Base-by-base conservation (phyloP, 2,797 vertebrate species). In the Varecia variegata region DNA sequence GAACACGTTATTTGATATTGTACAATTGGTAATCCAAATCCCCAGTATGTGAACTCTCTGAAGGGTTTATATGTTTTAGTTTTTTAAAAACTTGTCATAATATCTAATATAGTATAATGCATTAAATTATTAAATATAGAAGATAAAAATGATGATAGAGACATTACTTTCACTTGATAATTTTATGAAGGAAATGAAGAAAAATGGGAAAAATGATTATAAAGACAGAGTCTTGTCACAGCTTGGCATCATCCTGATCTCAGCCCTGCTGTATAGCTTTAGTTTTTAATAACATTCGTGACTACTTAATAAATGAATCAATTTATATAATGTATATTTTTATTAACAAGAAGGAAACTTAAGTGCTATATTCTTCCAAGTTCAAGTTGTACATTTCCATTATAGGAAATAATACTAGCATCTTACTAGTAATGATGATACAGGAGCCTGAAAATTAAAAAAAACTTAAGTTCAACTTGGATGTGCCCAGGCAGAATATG, bases 391-490 rank as follows among this genome's bases (percentile, higher is more conserved):
- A 30, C 7, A 17, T 93, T 60, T 90, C 15, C 18, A 65, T 58
- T 77, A 58, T 65, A 95, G 9, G 62, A 65, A 65, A n/a, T n/a
- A 65, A 65, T n/a, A 96, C 25, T 77, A 70, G 17, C 54, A 87
- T 88, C 56, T 77, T 71, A 84, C 27, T 58, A 25, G 47, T 50
- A 50, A 50, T 50, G 47, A 32, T 62, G n/a, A 73, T 23, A 68
- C 4, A 90, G n/a, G 60, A 95, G 25, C 20, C n/a, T 88, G 38
- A 21, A 96, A 82, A 90, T 88, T 20, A 10, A 67, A 86, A 35
- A 35, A 80, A 85, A 84, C 76, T 82, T 40, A 88, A 68, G 25
- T 74, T 96, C 50, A 65, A 47, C 18, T 94, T 60, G 88, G 80
- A 86, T 74, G 52, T 83, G 12, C 43, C 35, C 65, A 47, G 5